Evolutionary conservation across 2,888 invertebrate genomes (phyloP).

Genomic region (Trichopria drosophilae): DNA sequence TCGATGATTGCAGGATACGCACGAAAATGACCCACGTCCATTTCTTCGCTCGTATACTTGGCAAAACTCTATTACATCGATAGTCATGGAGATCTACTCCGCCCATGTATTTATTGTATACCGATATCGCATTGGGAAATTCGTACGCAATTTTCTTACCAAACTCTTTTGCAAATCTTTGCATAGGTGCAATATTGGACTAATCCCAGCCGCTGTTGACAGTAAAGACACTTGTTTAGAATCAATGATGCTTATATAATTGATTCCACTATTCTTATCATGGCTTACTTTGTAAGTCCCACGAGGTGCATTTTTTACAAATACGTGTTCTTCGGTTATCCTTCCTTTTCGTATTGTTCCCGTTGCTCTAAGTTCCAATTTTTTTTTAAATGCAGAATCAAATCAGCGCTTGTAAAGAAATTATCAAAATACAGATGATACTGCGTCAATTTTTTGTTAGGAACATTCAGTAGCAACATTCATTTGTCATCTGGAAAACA

Average conservation of each 20-base stretch:
- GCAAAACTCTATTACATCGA: constrained; percentile 6
- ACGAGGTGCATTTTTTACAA: too few relatives aligned
- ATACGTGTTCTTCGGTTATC: neutral
- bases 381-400: constrained; percentile 13
- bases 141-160: too few relatives aligned
- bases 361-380: constrained; percentile 8
- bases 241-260: constrained; percentile 9
- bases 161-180: too few relatives aligned
- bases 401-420: constrained; percentile 7
- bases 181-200: too few relatives aligned
- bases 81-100: constrained; percentile 5
- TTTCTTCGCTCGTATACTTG: neutral
- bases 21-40: too few relatives aligned
- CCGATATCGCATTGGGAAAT: too few relatives aligned
- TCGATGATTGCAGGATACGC: neutral
- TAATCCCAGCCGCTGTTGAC: constrained; percentile 10
- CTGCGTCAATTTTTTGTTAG: neutral
- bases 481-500: constrained; percentile 10
- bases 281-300: constrained; percentile 12
- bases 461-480: neutral
- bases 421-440: constrained; percentile 8
- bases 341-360: constrained; percentile 5
- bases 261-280: constrained; percentile 9
- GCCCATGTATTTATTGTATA: neutral
- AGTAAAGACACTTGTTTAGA: neutral